Evolutionary conservation across 2,113 vertebrate species (phyloP).

Genomic region (Rattus rattus): DNA sequence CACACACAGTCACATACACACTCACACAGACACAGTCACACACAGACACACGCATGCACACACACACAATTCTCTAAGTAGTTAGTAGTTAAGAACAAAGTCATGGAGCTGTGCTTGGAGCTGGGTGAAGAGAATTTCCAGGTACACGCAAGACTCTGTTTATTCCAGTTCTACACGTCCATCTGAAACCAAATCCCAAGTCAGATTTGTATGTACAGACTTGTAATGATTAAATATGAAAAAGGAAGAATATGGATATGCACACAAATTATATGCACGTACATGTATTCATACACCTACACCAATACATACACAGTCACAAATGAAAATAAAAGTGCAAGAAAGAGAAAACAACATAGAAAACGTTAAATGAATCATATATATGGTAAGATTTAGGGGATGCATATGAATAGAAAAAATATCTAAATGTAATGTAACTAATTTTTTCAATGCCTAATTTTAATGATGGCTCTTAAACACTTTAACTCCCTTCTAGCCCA

Average conservation of each 20-base stretch:
- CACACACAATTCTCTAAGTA: background rate
- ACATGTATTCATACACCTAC: background rate
- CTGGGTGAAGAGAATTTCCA: background rate
- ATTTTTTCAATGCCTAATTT: too few relatives aligned
- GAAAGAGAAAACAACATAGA: background rate
- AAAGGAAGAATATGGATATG: background rate
- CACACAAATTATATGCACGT: background rate
- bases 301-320: background rate
- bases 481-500: too few relatives aligned
- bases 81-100: background rate
- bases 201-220: background rate
- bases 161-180: background rate
- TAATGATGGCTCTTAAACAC: too few relatives aligned
- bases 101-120: background rate
- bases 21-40: too few relatives aligned
- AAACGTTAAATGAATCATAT: background rate
- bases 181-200: background rate
- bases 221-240: slow-evolving; percentile 7
- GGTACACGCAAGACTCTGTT: background rate
- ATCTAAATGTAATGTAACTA: background rate
- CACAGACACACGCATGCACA: too few relatives aligned
- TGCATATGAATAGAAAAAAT: background rate
- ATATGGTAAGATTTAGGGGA: background rate
- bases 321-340: slow-evolving; percentile 6
- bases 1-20: too few relatives aligned